These are phyloP conservation scores for Drosophila lini DNA, from an alignment of 1,140 invertebrate species.

Conservation along the genomic window DNA sequence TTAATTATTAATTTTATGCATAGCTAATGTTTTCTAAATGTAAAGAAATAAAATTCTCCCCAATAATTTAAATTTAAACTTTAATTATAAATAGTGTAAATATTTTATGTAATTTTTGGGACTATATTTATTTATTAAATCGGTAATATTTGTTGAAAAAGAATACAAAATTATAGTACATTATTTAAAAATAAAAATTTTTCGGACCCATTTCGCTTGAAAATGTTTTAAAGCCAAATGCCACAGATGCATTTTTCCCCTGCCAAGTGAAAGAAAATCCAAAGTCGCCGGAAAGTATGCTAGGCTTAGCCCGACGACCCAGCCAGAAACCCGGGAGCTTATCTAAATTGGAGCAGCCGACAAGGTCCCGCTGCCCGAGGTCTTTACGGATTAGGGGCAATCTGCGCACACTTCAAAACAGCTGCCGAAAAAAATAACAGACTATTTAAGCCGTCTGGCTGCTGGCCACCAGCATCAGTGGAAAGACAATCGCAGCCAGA, in stretches of 20 bases:
- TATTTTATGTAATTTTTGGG: no score
- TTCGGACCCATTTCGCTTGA: no score
- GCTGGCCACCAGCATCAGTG: conserved; percentile 27
- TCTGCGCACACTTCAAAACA: conserved; percentile 27
- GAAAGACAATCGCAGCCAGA: conserved; percentile 22
- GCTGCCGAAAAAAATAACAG: conserved; percentile 16
- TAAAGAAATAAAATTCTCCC: neutral
- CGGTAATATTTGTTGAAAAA: no score
- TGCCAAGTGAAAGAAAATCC: neutral
- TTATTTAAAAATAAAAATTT: neutral
- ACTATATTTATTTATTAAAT: no score
- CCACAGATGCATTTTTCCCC: neutral
- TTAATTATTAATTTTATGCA: neutral
- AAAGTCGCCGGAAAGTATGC: conserved; percentile 57
- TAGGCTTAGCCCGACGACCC: neutral
- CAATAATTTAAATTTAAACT: no score
- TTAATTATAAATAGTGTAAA: no score
- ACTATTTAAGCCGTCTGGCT: conserved; percentile 55
- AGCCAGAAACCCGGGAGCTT: conserved; percentile 18
- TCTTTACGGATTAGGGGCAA: conserved; percentile 28
- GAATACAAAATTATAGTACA: neutral
- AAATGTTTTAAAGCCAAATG: neutral
- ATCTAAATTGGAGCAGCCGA: conserved; percentile 60
- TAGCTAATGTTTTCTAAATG: neutral
- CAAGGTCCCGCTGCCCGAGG: conserved; percentile 39